phyloP scores from a whole-genome alignment of 1,140 invertebrate species.

The Gonatopus flavifemur region DNA sequence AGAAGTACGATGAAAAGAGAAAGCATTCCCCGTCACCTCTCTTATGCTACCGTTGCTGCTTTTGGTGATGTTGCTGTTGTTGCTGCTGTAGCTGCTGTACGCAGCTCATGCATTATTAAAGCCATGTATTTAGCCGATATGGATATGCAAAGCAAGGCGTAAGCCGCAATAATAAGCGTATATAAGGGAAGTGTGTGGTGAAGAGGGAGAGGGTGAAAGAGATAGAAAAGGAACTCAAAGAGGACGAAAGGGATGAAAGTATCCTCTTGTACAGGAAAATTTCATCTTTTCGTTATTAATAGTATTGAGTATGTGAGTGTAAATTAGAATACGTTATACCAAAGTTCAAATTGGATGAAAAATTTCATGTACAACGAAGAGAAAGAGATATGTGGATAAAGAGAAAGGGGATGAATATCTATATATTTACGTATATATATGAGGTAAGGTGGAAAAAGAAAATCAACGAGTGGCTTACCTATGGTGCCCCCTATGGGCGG shows the following conservation, averaged over 20 bases:
- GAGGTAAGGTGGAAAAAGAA: no score
- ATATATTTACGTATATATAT: no score
- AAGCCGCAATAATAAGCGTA: slow-evolving; percentile 51
- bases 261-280: no score
- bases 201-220: slow-evolving; percentile 17
- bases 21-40: slow-evolving; percentile 46
- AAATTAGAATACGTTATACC: no score
- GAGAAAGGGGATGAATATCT: slow-evolving; percentile 17
- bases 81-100: slow-evolving; percentile 28
- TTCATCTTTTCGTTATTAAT: no score
- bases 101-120: slow-evolving; percentile 55
- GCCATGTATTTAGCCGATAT: slow-evolving; percentile 50
- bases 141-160: slow-evolving; percentile 51
- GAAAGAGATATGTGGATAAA: slow-evolving; percentile 13
- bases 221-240: slow-evolving; percentile 20
- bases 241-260: slow-evolving; percentile 12
- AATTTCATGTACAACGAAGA: background rate
- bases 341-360: no score
- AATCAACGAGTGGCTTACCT: no score
- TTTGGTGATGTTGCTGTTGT: no score
- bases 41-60: slow-evolving; percentile 26
- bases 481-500: slow-evolving; percentile 72
- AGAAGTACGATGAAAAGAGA: slow-evolving; percentile 33
- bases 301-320: no score
- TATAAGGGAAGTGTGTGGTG: slow-evolving; percentile 8